Percentiles rank a stretch among this genome's conserved stretches.
Conservation (phyloP, 1,140 invertebrate species). For the Drosophila nikananu region DNA sequence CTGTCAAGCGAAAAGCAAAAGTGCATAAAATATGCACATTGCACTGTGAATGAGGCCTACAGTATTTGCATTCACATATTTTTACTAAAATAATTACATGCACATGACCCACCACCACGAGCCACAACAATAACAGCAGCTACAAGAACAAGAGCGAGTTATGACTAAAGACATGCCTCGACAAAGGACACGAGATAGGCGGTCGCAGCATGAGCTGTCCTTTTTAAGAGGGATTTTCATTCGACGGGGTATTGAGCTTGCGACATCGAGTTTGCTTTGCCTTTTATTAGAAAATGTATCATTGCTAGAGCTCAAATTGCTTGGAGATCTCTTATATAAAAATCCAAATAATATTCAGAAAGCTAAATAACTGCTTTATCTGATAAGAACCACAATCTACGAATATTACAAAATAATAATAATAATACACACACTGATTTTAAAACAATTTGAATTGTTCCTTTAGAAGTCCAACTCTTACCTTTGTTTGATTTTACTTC, state of each 20-base stretch:
- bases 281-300: neutral
- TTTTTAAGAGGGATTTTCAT: neutral
- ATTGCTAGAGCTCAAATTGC: neutral
- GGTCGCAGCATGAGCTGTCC: conserved; percentile 51
- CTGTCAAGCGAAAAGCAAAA: conserved; percentile 77
- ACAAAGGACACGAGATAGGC: conserved; percentile 43
- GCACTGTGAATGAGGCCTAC: conserved; percentile 59
- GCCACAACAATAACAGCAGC: conserved; percentile 27
- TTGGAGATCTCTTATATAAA: neutral
- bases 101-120: conserved; percentile 61
- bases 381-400: neutral
- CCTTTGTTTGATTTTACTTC: neutral
- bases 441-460: too few species aligned
- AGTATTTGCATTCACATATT: conserved; percentile 81
- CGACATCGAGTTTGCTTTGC: neutral
- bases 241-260: neutral
- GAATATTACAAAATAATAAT: neutral
- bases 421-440: too few species aligned
- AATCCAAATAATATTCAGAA: neutral
- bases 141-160: conserved; percentile 48
- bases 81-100: conserved; percentile 80
- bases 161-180: conserved; percentile 71
- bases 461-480: neutral
- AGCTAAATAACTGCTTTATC: neutral
- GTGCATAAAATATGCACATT: conserved; percentile 71